phyloP scores from a whole-genome alignment of 2,888 invertebrate genomes.

The Polyommatus iphigenia region DNA sequence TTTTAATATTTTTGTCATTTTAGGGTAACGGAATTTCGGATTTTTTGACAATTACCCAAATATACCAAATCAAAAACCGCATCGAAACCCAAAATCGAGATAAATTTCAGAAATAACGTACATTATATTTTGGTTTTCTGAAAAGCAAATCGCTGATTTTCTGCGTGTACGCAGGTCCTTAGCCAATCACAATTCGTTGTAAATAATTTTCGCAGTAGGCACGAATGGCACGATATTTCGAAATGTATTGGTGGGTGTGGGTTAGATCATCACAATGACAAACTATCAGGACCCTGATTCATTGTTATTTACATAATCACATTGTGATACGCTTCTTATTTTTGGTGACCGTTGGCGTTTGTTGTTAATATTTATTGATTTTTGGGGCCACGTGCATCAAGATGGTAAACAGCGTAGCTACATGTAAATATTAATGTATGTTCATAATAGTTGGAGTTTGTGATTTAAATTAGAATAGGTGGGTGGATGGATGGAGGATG shows the following conservation, averaged over 20 bases:
- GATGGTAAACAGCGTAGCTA: not conserved
- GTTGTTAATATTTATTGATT: not conserved
- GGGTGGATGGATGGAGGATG: no score
- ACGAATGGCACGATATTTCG: slow-evolving; percentile 18
- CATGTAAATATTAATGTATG: not conserved
- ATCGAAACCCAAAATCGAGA: no score
- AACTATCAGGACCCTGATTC: slow-evolving; percentile 6
- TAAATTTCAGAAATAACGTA: no score
- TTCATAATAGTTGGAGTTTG: not conserved
- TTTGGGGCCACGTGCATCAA: not conserved
- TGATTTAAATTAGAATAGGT: no score
- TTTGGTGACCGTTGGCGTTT: slow-evolving; percentile 1
- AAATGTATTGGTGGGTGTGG: slow-evolving; percentile 15
- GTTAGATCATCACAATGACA: slow-evolving; percentile 28
- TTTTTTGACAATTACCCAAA: no score
- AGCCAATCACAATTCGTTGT: not conserved
- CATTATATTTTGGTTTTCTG: no score
- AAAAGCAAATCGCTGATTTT: not conserved
- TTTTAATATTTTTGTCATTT: no score
- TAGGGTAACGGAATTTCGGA: no score
- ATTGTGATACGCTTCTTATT: not conserved
- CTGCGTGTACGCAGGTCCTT: not conserved
- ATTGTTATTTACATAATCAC: slow-evolving; percentile 12
- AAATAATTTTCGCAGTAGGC: slow-evolving; percentile 13
- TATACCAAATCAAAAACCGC: no score